phyloP scores from a whole-genome alignment of 2,113 vertebrate species.

The Cyanoderma ruficeps region DNA sequence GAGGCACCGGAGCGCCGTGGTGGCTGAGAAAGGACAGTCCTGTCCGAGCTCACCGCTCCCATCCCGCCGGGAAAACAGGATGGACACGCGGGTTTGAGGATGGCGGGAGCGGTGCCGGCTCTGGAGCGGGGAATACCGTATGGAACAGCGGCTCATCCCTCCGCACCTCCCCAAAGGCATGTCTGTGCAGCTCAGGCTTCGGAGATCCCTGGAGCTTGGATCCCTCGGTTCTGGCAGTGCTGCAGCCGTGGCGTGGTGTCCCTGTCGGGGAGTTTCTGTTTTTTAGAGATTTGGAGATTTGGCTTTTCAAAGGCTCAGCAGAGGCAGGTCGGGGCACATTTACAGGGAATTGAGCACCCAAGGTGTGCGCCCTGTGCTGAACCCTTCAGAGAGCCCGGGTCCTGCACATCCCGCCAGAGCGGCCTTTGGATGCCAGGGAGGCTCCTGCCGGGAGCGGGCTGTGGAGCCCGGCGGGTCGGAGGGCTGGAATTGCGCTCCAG shows the following conservation, averaged over 20 bases:
- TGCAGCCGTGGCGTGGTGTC: neutral
- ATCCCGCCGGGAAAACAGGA: neutral
- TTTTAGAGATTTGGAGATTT: conserved; percentile 13
- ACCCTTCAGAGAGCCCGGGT: neutral
- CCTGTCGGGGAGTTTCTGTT: conserved; percentile 40
- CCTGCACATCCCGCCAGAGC: neutral
- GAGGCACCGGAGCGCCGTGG: fast-evolving
- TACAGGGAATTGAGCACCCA: neutral
- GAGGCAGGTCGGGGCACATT: conserved; percentile 38
- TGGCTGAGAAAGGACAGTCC: neutral
- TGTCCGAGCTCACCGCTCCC: fast-evolving
- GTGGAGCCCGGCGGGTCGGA: neutral
- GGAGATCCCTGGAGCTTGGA: neutral
- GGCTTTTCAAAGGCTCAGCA: conserved; percentile 49
- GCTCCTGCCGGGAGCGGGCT: neutral
- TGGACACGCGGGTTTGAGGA: fast-evolving
- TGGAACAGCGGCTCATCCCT: neutral
- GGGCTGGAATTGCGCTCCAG: neutral
- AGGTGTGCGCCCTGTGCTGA: neutral
- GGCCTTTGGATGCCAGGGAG: neutral
- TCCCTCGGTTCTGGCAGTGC: neutral
- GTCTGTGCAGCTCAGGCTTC: neutral
- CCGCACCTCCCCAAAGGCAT: neutral
- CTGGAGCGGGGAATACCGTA: neutral
- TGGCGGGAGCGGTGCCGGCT: neutral